Evolutionary conservation across 2,113 vertebrate species (phyloP).

Genomic region (Ginglymostoma cirratum): DNA sequence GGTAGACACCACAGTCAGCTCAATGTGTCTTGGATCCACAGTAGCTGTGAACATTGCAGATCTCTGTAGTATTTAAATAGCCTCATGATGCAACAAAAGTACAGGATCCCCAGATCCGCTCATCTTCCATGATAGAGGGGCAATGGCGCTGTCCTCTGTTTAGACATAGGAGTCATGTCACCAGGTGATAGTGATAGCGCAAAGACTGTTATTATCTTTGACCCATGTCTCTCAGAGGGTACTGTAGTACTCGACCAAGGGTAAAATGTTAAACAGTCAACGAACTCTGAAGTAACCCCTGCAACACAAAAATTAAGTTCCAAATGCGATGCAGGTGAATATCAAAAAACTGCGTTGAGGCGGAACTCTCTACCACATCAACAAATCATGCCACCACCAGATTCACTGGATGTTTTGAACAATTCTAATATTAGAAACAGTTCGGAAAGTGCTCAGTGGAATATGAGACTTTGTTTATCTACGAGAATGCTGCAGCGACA

Average conservation of each 20-base stretch:
- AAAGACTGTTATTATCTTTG: conserved; percentile 42
- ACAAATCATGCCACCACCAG: neutral
- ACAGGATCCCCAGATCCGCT: no score
- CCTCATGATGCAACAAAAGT: no score
- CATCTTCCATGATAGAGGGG: no score
- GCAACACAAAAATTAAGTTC: neutral
- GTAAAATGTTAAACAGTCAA: neutral
- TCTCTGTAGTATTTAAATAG: no score
- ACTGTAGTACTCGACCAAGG: neutral
- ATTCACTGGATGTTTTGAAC: neutral
- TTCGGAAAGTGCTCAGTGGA: neutral
- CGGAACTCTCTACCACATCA: neutral
- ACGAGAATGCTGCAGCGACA: conserved; percentile 40
- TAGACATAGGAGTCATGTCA: no score
- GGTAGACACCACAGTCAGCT: no score
- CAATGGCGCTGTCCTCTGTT: no score
- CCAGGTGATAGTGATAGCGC: conserved; percentile 39
- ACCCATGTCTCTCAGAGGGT: neutral
- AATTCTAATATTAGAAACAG: neutral
- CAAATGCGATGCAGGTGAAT: neutral
- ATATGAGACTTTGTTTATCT: neutral
- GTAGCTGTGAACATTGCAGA: no score
- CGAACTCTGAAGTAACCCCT: neutral
- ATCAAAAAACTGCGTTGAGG: neutral
- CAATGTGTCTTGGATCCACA: no score